These are phyloP conservation scores for Tragulus kanchil DNA, from an alignment of 2,113 vertebrate genomes.

Conservation along the genomic window DNA sequence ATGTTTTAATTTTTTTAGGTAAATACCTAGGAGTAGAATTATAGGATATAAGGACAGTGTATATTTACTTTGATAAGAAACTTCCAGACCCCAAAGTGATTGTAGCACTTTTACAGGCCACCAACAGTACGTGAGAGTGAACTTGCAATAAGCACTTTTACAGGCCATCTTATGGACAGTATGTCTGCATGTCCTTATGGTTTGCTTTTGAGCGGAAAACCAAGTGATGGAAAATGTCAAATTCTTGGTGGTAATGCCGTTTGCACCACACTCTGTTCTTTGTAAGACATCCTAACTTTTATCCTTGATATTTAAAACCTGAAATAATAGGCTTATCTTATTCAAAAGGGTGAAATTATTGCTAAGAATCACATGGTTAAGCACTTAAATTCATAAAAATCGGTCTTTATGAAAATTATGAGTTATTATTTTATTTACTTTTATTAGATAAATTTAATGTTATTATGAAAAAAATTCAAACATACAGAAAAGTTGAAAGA, in stretches of 20 bases:
- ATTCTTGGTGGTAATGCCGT: neutral
- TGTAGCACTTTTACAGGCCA: neutral
- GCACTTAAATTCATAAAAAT: neutral
- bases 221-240: neutral
- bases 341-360: constrained; percentile 5
- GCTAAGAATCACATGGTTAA: neutral
- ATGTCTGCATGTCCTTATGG: neutral
- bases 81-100: neutral
- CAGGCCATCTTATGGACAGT: too few species aligned
- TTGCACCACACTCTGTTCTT: neutral
- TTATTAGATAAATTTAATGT: neutral
- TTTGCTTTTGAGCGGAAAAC: constrained; percentile 47
- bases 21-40: neutral
- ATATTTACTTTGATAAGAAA: constrained; percentile 19
- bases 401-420: neutral
- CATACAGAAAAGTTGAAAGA: neutral
- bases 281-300: neutral
- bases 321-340: neutral
- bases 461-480: neutral
- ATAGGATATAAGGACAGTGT: neutral
- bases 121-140: neutral
- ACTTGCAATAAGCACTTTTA: too few species aligned
- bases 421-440: constrained; percentile 7
- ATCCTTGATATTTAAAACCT: neutral
- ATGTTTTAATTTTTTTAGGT: neutral